Base-by-base conservation (phyloP, 1,140 invertebrate species). In the Triops cancriformis region DNA sequence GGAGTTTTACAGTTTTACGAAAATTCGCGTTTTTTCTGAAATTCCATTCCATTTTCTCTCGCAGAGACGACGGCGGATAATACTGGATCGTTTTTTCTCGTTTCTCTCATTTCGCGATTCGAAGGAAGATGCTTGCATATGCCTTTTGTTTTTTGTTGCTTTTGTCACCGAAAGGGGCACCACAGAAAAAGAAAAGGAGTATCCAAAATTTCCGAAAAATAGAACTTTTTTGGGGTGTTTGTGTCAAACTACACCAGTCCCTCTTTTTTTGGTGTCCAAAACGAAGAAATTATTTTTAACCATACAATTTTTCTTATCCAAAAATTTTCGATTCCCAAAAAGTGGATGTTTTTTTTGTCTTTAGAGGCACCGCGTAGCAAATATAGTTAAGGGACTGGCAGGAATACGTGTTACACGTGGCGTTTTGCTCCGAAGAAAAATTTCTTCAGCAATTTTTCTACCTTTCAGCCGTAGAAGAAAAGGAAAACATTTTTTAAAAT, bases 91-190 rank as follows among this genome's bases (percentile, higher is more conserved):
- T 14, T 64, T 64, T 64, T 64, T 37, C 31, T 37, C 31, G 31
- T 37, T 37, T 37, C 31, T 37, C 31, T 37, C 31, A 37, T 37
- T 37, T 37, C 14, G 51, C 51, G 51, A 64, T 14, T 64, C 51
- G 51, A 64, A 64, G 51, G 51, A 64, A 64, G 51, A 64, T 64
- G 51, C 51, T 64, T 64, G 51, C 51, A 64, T 64, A 64, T 64
- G 51, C 51, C 51, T 64, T 64, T 64, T 37, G 31, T 37, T 37
- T 37, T 37, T 37, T 37, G 31, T 37, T 37, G 31, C 31, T 37
- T 37, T 64, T 64, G 6, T 64, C 51, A 64, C 51, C 51, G 51
- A 64, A 64, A 23, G 51, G 51, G 51, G 51, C 14, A 64, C 51
- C n/a, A 64, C 51, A 64, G 51, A 64, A 64, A 64, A 23, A 64